Evolutionary conservation across 2,888 invertebrate species (phyloP), one percentile per base, ranked within the genome.

Genomic region (Ormyrus nitidulus): DNA sequence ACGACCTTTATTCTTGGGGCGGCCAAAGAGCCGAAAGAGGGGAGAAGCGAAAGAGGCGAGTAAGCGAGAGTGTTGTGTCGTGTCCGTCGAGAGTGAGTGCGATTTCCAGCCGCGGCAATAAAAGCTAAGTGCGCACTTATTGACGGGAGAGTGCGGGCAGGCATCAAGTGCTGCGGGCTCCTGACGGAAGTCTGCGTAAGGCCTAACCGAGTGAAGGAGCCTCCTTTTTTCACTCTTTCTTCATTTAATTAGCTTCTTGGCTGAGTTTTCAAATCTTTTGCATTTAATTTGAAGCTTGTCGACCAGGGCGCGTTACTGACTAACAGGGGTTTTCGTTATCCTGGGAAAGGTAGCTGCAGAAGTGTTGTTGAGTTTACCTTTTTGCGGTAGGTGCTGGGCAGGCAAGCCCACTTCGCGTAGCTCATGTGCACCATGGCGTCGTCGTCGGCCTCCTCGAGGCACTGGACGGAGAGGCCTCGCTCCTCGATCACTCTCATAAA

Each of bases 361-460:
- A 34, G 34, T 4, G 34, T 34, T 34, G 34, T 4, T 34, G 34
- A 3, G 34, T 4, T 34, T 34, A 90, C 90, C 90, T 90, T 90
- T 81, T 90, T 90, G 81, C 90, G 88, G 82, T 90, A 90, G 84
- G 90, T 90, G 85, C 90, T 90, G 82, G 90, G 90, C 85, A 90
- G 85, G 78, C 90, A 90, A 75, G 90, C 90, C 90, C 90, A 90
- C 77, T 90, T 88, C 72, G 90, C 90, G 84, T 90, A 90, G 84
- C 90, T 90, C 89, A 87, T 90, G 85, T 90, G 90, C 84, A 90
- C 90, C 90, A 90, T 90, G 83, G n/a, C 72, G 70, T 61, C 51
- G 13, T 59, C 53, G 59, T 51, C 53, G 19, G 9, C 44, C 61
- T 53, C 49, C 13, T 58, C 56, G 11, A 61, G 53, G 58, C 9